phyloP scores from a whole-genome alignment of 1,140 invertebrate genomes.

The Papilio helenus region DNA sequence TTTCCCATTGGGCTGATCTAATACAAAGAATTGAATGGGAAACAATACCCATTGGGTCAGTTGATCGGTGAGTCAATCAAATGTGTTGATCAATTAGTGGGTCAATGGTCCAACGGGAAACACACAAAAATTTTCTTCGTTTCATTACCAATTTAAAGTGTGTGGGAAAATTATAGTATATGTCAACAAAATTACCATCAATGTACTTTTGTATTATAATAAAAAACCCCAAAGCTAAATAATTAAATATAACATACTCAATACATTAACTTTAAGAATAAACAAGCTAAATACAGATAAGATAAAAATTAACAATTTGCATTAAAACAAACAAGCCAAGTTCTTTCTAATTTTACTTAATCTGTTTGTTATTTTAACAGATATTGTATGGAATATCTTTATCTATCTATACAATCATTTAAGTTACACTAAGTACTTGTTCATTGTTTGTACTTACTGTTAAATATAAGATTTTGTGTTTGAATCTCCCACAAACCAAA shows the following conservation, averaged over 20 bases:
- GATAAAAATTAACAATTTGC: conserved; percentile 6
- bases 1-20: too few relatives aligned
- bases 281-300: conserved; percentile 5
- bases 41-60: too few relatives aligned
- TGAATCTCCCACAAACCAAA: background rate
- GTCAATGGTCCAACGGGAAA: too few relatives aligned
- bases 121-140: too few relatives aligned
- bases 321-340: background rate
- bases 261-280: background rate
- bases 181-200: background rate
- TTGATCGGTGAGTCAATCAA: too few relatives aligned
- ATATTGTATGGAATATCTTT: background rate
- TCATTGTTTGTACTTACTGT: background rate
- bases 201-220: background rate
- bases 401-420: background rate
- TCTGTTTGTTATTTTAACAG: background rate
- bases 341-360: background rate
- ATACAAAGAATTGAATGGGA: too few relatives aligned
- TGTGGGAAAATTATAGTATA: too few relatives aligned
- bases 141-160: too few relatives aligned
- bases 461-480: background rate
- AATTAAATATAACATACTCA: background rate
- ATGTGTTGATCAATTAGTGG: too few relatives aligned
- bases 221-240: background rate
- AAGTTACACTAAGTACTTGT: background rate